Evolutionary conservation across 2,888 invertebrate species (phyloP), one percentile per base, ranked within the genome.

Genomic region (Pammene aurita): DNA sequence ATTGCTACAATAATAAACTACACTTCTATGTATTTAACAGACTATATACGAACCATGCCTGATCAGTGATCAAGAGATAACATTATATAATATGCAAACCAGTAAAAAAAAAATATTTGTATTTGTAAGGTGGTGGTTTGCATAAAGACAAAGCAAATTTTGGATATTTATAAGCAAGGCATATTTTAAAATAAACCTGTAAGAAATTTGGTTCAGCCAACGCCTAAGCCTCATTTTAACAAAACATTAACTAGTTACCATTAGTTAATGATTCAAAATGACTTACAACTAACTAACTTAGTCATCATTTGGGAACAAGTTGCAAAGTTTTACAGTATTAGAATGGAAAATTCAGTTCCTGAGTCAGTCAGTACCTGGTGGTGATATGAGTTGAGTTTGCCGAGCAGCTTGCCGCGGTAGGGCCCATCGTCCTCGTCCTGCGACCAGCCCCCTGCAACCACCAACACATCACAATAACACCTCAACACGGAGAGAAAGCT

Each of bases 351-450:
- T 18, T 9, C 10, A 16, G 48, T 48, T 9, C 7, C 35, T 35
- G 35, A 35, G 41, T 41, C 6, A 44, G n/a, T 11, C 34, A 69
- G 73, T 79, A 93, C 94, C 89, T 94, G 97, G 84, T 98, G 97
- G 86, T 98, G 97, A 83, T 97, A 98, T 0, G 97, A 96, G 87
- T 97, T 97, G 55, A 98, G 89, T 87, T 96, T 96, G 7, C 97
- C 97, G 67, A 98, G 90, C 76, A 94, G 95, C 86, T 96, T 96
- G 60, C 98, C 98, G 71, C 93, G 94, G 82, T 97, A 97, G 6
- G 95, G 95, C 0, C 95, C 96, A 46, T 95, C 95, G 48, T 94
- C 94, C 52, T 95, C 95, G 64, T 96, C 95, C 75, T 93, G 91
- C n/a, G 90, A 84, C 57, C 74, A 79, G 72, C 87, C 85, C 66